These are phyloP conservation scores for Amblyteles armatorius DNA, from an alignment of 2,888 invertebrate species.

Conservation along the genomic window DNA sequence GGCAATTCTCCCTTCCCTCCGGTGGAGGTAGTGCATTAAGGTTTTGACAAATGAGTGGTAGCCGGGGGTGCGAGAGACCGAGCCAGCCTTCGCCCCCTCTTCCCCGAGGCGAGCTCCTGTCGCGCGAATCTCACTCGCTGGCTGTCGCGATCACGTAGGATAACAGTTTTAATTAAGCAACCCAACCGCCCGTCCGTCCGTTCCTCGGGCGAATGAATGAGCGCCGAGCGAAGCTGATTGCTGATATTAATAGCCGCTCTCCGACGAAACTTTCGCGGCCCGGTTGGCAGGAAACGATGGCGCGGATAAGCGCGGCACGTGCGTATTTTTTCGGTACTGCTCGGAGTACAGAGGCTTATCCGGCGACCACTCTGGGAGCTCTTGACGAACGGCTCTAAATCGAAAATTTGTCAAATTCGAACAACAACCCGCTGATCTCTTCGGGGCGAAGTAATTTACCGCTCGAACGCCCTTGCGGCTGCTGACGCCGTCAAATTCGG, in stretches of 20 bases:
- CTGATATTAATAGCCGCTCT: conserved; percentile 66
- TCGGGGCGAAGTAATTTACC: conserved; percentile 66
- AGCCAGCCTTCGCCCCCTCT: conserved; percentile 45
- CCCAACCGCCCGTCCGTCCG: conserved; percentile 43
- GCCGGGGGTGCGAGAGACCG: conserved; percentile 4
- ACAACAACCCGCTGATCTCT: neutral
- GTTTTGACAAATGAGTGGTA: conserved; percentile 66
- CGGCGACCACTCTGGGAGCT: neutral
- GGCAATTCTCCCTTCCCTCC: conserved; percentile 69
- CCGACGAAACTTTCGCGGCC: conserved; percentile 56
- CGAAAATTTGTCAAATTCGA: neutral
- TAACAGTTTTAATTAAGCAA: conserved; percentile 80
- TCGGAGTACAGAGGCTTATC: neutral
- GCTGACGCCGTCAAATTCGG: conserved; percentile 29
- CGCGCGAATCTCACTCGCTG: conserved; percentile 63
- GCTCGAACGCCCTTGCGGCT: conserved; percentile 54
- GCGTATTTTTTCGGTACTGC: conserved; percentile 17
- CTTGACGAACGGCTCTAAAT: neutral
- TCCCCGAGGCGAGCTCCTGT: conserved; percentile 34
- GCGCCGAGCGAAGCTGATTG: conserved; percentile 63
- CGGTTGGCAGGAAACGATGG: conserved; percentile 25
- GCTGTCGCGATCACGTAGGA: conserved; percentile 72
- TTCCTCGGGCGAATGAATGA: conserved; percentile 58
- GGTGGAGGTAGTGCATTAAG: conserved; percentile 63
- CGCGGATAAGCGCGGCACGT: conserved; percentile 35